Evolutionary conservation across 2,797 vertebrate species (phyloP).

Genomic region (Pseudochirops cupreus): DNA sequence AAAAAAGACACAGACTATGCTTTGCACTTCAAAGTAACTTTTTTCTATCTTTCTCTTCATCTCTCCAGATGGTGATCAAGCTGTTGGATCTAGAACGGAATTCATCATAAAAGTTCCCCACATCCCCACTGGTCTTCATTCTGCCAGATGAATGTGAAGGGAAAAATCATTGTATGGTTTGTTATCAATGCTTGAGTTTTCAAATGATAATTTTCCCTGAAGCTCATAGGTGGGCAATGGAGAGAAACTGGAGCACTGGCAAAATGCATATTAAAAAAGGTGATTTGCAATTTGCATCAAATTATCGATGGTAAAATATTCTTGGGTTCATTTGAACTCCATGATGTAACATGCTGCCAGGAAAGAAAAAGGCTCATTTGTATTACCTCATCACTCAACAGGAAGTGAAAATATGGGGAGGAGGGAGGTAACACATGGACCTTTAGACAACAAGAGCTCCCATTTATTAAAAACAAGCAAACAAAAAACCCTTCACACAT

Average conservation of each 20-base stretch:
- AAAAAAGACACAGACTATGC: not conserved
- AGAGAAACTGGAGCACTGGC: not conserved
- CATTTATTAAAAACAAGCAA: no score
- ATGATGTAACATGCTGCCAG: not conserved
- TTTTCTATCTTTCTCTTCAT: not conserved
- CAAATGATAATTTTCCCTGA: not conserved
- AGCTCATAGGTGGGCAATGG: not conserved
- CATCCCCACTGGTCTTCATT: not conserved
- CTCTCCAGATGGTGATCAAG: not conserved
- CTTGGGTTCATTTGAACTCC: not conserved
- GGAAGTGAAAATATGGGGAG: not conserved
- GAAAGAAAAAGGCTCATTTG: not conserved
- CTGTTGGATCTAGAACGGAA: not conserved
- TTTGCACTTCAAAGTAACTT: accelerated
- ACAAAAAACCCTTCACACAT: no score
- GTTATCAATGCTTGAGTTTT: not conserved
- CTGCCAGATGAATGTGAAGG: not conserved
- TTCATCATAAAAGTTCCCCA: not conserved
- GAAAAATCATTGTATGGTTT: not conserved
- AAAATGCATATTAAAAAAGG: not conserved
- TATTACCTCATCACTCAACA: not conserved
- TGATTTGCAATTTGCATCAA: not conserved
- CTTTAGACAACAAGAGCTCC: no score
- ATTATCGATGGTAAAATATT: not conserved
- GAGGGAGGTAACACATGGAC: not conserved